phyloP scores from a whole-genome alignment of 1,140 invertebrate genomes.

The Cydia strobilella region DNA sequence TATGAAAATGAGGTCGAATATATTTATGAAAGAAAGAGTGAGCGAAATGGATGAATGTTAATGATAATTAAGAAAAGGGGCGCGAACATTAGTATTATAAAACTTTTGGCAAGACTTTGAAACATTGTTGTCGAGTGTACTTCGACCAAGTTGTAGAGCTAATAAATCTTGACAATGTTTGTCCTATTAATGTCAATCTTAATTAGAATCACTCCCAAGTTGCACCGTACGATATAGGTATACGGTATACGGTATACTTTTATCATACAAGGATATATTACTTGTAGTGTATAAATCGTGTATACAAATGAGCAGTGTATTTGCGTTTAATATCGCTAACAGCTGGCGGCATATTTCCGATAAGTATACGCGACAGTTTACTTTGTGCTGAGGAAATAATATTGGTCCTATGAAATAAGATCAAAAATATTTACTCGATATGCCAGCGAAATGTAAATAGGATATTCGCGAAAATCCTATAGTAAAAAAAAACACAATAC shows the following conservation, averaged over 20 bases:
- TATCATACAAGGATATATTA: slow-evolving; percentile 8
- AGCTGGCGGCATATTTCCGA: slow-evolving; percentile 36
- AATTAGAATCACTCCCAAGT: slow-evolving; percentile 4
- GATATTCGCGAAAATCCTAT: too few relatives aligned
- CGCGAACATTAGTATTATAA: too few relatives aligned
- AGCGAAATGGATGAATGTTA: too few relatives aligned
- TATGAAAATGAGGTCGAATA: too few relatives aligned
- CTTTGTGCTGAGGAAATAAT: slow-evolving; percentile 24
- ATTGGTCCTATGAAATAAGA: slow-evolving; percentile 31
- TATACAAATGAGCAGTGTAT: slow-evolving; percentile 24
- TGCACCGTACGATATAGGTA: background rate
- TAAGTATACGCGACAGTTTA: slow-evolving; percentile 15
- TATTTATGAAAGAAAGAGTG: too few relatives aligned
- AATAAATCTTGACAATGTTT: slow-evolving; percentile 27
- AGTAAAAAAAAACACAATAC: too few relatives aligned
- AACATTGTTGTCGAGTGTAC: background rate
- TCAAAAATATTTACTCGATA: background rate
- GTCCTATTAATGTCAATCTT: slow-evolving; percentile 17
- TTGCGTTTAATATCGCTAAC: slow-evolving; percentile 35
- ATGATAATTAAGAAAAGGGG: too few relatives aligned
- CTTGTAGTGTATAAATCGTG: background rate
- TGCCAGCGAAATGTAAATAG: background rate
- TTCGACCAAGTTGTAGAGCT: background rate
- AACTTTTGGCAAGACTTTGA: background rate
- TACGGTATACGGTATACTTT: background rate